Evolutionary conservation across 2,797 vertebrate genomes (phyloP), one percentile per base, ranked within the genome.

Genomic region (Halcyon leucocephala): DNA sequence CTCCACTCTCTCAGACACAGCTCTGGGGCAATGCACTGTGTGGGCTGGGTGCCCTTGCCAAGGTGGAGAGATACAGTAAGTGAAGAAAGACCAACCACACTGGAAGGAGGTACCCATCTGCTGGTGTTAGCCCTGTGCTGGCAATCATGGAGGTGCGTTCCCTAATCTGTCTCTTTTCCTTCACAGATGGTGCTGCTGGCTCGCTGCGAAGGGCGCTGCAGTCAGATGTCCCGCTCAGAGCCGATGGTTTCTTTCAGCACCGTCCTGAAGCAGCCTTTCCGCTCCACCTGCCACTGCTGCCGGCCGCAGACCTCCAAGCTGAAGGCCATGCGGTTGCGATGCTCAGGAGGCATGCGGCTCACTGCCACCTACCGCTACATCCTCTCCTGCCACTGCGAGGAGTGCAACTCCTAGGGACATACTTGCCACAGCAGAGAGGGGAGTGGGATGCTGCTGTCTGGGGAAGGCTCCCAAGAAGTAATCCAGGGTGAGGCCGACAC

Each of bases 341-440:
- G 99, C 94, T 97, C 99, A 1, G 99, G 99, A 7, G 99, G 99
- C 46, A 99, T 98, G 85, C 98, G 99, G 87, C 99, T 99, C 88
- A 99, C 99, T 0, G 99, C 99, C 95, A 99, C 99, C 41, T 99
- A 99, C 97, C 98, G 99, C 94, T 99, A 99, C 98, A 99, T 99
- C 98, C 99, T 99, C 12, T 99, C 99, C 78, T 99, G 99, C 98
- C 98, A 99, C 98, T 99, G 99, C 0, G 99, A 99, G 97, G 99
- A 99, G 96, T 99, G 99, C 98, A 99, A 98, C 97, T 99, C 98
- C 80, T 98, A 98, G 94, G 86, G 91, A 52, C 1, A 31, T 1
- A n/a, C 37, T 41, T 21, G 60, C 28, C 55, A 2, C 19, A 18
- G 61, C 58, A 42, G 24, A 7, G 9, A 4, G 14, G 44, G 31